phyloP scores from a whole-genome alignment of 2,797 vertebrate genomes.

The Arremon aurantiirostris region DNA sequence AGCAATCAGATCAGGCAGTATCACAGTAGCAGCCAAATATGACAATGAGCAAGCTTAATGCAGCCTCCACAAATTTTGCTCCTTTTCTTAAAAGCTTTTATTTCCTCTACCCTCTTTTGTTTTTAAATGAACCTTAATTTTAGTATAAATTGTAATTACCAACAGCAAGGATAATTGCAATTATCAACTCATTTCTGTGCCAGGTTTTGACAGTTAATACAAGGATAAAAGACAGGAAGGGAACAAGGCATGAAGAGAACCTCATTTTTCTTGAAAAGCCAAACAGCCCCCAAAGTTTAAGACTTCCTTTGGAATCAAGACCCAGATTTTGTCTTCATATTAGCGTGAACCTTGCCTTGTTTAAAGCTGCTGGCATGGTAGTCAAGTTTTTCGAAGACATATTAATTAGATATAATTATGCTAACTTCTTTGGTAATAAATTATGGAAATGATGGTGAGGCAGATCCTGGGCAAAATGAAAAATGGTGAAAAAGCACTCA shows the following conservation, averaged over 20 bases:
- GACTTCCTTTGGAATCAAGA: background rate
- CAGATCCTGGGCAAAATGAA: background rate
- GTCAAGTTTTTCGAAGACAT: background rate
- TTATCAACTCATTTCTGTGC: background rate
- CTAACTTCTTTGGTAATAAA: conserved; percentile 26
- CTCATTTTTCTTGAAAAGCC: background rate
- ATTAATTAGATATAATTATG: background rate
- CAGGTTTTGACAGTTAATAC: background rate
- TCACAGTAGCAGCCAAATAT: background rate
- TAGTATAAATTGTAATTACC: background rate
- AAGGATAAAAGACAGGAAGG: background rate
- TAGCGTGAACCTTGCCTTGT: background rate
- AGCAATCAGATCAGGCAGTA: background rate
- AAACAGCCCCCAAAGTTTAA: background rate
- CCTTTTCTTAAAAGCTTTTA: background rate
- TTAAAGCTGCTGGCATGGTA: background rate
- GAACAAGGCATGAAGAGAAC: background rate
- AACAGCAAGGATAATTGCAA: background rate
- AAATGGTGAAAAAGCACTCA: background rate
- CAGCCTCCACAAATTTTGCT: background rate
- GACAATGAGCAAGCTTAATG: background rate
- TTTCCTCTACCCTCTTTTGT: background rate
- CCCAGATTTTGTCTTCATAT: background rate
- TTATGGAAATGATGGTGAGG: background rate
- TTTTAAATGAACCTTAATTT: background rate